Evolutionary conservation across 2,888 invertebrate species (phyloP).

Genomic region (Thecocarcelia acutangulata): DNA sequence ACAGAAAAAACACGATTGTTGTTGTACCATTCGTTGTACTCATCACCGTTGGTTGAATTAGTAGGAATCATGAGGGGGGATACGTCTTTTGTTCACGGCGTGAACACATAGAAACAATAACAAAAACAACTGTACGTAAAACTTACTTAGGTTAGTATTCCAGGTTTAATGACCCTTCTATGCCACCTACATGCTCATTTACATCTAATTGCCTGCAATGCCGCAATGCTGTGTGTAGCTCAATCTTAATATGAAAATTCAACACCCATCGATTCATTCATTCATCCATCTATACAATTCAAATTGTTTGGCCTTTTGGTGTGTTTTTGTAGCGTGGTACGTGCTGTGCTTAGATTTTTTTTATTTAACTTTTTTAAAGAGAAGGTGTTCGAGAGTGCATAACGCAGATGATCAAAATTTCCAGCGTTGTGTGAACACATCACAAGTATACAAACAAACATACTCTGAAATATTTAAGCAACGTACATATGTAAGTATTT

Average conservation of each 20-base stretch:
- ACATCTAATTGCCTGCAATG: background rate
- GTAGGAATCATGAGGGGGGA: too few relatives aligned
- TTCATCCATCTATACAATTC: constrained; percentile 38
- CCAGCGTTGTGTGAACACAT: background rate
- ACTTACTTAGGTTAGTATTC: too few relatives aligned
- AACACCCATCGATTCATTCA: constrained; percentile 55
- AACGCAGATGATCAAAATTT: constrained; percentile 57
- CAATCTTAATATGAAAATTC: constrained; percentile 42
- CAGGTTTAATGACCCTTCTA: too few relatives aligned
- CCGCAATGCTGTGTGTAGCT: background rate
- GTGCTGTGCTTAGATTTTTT: constrained; percentile 47
- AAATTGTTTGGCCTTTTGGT: constrained; percentile 37
- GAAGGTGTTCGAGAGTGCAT: constrained; percentile 71
- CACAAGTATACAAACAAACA: background rate
- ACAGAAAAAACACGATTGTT: too few relatives aligned
- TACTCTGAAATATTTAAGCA: constrained; percentile 4
- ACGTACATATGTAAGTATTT: constrained; percentile 23
- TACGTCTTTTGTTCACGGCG: too few relatives aligned
- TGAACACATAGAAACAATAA: too few relatives aligned
- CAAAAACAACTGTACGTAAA: too few relatives aligned
- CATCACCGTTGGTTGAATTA: too few relatives aligned
- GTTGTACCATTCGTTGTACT: too few relatives aligned
- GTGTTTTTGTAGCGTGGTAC: constrained; percentile 59
- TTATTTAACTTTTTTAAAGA: constrained; percentile 51
- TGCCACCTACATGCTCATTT: too few relatives aligned